Evolutionary conservation across 2,797 vertebrate species (phyloP).

Genomic region (Acropternis orthonyx): DNA sequence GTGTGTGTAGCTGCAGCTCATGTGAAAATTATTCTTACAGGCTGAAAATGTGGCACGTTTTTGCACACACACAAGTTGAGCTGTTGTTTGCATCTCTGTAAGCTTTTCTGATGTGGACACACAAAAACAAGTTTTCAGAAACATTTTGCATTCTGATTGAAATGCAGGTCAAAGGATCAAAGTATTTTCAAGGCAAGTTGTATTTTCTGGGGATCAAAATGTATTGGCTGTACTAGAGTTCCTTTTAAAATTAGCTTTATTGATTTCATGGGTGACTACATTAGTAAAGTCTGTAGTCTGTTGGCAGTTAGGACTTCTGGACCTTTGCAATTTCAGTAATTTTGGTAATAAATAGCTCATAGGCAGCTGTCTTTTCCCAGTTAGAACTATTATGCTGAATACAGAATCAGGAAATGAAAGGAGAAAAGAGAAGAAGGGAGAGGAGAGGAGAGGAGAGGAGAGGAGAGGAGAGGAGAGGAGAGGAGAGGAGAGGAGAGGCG

Average conservation of each 20-base stretch:
- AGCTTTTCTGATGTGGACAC: neutral
- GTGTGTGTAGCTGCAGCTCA: neutral
- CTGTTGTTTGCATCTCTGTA: neutral
- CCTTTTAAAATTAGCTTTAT: neutral
- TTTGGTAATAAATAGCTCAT: slow-evolving; percentile 32
- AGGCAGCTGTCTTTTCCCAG: neutral
- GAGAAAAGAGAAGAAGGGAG: too few relatives aligned
- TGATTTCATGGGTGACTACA: neutral
- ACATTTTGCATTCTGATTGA: neutral
- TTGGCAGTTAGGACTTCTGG: neutral
- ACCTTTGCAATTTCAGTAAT: slow-evolving; percentile 44
- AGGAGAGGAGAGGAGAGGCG: neutral
- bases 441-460: too few relatives aligned
- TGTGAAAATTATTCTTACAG: neutral
- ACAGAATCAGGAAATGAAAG: neutral
- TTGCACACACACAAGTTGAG: neutral
- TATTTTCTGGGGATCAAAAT: neutral
- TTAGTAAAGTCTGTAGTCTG: neutral
- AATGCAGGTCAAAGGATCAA: neutral
- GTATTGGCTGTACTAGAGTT: neutral
- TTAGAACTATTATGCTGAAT: neutral
- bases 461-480: neutral
- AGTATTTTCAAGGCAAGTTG: neutral
- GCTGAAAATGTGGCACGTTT: neutral
- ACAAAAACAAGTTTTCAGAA: neutral